Evolutionary conservation across 2,113 vertebrate species (phyloP).

Genomic region (Canis aureus): DNA sequence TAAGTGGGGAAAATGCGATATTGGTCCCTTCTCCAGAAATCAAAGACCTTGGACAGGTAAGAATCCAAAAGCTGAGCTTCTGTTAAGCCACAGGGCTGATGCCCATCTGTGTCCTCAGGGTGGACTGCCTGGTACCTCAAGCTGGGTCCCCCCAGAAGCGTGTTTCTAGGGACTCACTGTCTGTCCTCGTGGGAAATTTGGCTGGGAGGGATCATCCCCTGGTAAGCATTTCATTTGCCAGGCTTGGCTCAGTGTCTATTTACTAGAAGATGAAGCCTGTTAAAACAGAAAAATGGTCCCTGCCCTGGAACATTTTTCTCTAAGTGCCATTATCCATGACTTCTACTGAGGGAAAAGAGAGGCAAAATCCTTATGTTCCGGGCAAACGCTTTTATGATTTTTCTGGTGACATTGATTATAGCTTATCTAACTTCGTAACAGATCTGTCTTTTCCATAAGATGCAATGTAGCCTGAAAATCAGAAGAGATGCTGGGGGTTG

Average conservation of each 20-base stretch:
- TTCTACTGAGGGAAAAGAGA: conserved; percentile 58
- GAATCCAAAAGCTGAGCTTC: not conserved
- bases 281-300: conserved; percentile 67
- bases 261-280: conserved; percentile 58
- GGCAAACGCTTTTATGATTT: conserved; percentile 54
- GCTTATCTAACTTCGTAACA: conserved; percentile 58
- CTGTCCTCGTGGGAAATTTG: conserved; percentile 62
- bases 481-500: not conserved
- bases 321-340: conserved; percentile 37
- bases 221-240: conserved; percentile 61
- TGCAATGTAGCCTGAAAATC: conserved; percentile 44
- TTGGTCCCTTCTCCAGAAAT: not conserved
- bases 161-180: not conserved
- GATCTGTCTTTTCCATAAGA: conserved; percentile 37
- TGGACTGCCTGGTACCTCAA: not conserved
- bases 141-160: not conserved
- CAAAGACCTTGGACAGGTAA: not conserved
- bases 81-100: not conserved
- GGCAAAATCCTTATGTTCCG: conserved; percentile 42
- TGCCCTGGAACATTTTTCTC: conserved; percentile 58
- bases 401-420: conserved; percentile 72
- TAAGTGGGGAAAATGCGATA: not conserved
- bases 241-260: conserved; percentile 42
- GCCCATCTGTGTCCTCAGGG: not conserved
- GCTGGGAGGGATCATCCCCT: not conserved